These are phyloP conservation scores for Anomalospiza imberbis DNA, from an alignment of 2,797 vertebrate species.

Conservation along the genomic window DNA sequence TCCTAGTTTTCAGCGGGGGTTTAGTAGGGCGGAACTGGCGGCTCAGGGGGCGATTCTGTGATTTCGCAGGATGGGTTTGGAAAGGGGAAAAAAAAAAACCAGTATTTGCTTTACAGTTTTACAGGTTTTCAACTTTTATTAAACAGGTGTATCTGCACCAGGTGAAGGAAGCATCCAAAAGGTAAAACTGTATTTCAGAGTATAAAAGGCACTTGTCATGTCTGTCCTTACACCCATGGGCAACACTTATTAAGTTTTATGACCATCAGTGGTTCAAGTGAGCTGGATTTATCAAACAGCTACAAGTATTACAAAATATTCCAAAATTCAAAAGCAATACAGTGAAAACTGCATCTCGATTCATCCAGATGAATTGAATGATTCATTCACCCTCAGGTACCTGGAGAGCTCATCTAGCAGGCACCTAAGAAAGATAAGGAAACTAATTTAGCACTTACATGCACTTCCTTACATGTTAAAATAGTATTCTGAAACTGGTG, in stretches of 20 bases:
- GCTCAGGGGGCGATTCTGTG: rapidly evolving
- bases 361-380: background rate
- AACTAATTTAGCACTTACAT: background rate
- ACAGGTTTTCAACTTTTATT: rapidly evolving
- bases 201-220: background rate
- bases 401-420: background rate
- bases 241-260: background rate
- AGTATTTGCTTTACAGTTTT: background rate
- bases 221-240: background rate
- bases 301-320: background rate
- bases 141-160: rapidly evolving
- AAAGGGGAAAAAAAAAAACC: rapidly evolving
- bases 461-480: background rate
- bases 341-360: background rate
- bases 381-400: background rate
- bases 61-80: background rate
- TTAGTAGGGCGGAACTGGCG: rapidly evolving
- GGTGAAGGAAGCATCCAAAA: rapidly evolving
- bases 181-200: background rate
- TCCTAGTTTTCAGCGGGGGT: rapidly evolving
- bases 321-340: background rate
- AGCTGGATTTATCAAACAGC: background rate
- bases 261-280: background rate
- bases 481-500: background rate
- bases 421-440: background rate